Percentiles rank a stretch among this genome's conserved stretches.
Conservation (phyloP, 2,888 invertebrate species). For the Harmothoe impar region DNA sequence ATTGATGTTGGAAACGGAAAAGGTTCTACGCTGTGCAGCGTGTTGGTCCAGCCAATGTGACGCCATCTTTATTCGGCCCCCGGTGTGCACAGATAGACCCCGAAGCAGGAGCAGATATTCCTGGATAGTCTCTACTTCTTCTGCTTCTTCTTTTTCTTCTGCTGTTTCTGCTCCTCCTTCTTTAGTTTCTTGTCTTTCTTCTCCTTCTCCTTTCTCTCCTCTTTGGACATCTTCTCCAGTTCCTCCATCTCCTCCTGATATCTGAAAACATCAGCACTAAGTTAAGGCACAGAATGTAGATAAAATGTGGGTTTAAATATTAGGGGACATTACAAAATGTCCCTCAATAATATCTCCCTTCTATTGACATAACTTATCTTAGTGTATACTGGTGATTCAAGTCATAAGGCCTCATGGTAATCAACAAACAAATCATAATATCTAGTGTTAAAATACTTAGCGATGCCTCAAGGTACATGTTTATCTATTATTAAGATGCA, state of each 20-base stretch:
- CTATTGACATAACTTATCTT: background rate
- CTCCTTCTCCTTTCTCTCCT: background rate
- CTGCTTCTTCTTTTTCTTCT: background rate
- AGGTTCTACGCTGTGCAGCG: background rate
- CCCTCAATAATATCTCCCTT: too few species aligned
- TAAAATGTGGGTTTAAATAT: too few species aligned
- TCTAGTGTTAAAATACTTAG: too few species aligned
- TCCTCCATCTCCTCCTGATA: background rate
- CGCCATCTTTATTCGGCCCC: background rate
- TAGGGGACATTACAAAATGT: too few species aligned
- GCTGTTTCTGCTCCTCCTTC: background rate
- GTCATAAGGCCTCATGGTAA: background rate
- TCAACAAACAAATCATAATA: background rate
- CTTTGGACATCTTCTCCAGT: background rate
- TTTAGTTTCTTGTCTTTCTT: background rate
- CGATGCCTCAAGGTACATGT: too few species aligned
- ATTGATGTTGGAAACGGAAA: background rate
- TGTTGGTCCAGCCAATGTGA: slow-evolving; percentile 45
- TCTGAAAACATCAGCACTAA: background rate
- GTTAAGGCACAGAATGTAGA: background rate
- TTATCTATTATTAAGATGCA: too few species aligned
- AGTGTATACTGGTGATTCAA: too few species aligned
- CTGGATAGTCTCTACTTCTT: background rate
- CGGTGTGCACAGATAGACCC: background rate
- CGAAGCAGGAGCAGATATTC: background rate